Conservation (phyloP, 1,140 invertebrate genomes). For the Seison nebaliae region DNA sequence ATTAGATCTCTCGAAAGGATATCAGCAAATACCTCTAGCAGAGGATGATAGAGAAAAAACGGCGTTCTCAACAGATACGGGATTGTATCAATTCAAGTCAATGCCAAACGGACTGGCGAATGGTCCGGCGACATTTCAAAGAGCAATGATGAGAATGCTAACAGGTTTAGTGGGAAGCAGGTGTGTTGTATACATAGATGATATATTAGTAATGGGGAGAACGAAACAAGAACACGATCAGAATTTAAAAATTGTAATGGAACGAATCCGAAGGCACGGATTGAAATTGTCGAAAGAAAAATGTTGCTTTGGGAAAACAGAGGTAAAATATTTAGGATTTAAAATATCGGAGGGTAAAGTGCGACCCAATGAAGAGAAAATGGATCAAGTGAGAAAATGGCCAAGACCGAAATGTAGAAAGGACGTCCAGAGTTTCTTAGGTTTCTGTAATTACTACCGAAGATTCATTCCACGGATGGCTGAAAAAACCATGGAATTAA, state of each 20-base stretch:
- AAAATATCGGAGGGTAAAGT: constrained; percentile 16
- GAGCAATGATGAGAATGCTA: not conserved
- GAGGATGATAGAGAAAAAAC: constrained; percentile 1
- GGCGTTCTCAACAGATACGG: not conserved
- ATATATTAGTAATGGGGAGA: too few relatives aligned
- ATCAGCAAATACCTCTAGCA: not conserved
- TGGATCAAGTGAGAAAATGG: constrained; percentile 16
- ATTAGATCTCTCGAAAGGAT: not conserved
- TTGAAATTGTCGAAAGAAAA: constrained; percentile 7
- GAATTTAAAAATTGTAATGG: too few relatives aligned
- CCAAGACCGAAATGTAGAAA: constrained; percentile 17
- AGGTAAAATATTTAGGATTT: constrained; percentile 17
- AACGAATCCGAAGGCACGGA: too few relatives aligned
- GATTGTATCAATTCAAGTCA: not conserved
- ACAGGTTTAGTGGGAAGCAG: too few relatives aligned
- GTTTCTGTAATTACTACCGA: constrained; percentile 18
- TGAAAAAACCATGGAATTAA: constrained; percentile 15
- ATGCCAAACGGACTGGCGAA: constrained; percentile 8
- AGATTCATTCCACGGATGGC: constrained; percentile 17
- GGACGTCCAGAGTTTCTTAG: constrained; percentile 18
- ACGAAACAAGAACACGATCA: too few relatives aligned
- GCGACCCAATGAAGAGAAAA: constrained; percentile 17
- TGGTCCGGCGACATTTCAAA: not conserved
- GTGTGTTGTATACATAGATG: too few relatives aligned
- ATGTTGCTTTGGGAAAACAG: constrained; percentile 3